These are phyloP conservation scores for Bicyclus anynana DNA, from an alignment of 1,140 invertebrate genomes.

Conservation along the genomic window DNA sequence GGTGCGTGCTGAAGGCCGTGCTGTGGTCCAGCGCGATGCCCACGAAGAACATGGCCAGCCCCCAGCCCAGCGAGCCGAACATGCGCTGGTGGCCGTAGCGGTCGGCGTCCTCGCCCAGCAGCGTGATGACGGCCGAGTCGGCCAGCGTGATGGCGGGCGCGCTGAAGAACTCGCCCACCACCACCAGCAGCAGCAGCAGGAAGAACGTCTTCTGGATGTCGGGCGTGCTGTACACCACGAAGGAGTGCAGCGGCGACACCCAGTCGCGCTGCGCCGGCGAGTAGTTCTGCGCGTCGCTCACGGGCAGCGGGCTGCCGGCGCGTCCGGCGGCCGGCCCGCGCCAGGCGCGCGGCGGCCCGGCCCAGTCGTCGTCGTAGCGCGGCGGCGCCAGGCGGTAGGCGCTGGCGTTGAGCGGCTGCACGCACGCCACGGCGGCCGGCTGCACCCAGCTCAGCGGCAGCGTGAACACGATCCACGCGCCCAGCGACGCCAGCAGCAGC, in stretches of 20 bases:
- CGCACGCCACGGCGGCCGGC: conserved; percentile 93
- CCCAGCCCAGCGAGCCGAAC: conserved; percentile 99
- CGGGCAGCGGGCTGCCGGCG: conserved; percentile 84
- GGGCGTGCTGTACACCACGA: conserved; percentile 90
- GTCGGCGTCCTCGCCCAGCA: conserved; percentile 94
- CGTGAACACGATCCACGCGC: conserved; percentile 98
- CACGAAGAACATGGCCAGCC: conserved; percentile 98
- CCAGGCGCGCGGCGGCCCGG: conserved; percentile 34
- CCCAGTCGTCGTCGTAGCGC: conserved; percentile 59
- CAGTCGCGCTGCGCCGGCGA: conserved; percentile 86
- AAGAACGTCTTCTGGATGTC: conserved; percentile 98
- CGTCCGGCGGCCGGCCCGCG: conserved; percentile 48
- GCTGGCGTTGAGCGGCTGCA: conserved; percentile 85
- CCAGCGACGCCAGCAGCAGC: conserved; percentile 92
- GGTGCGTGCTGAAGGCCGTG: conserved; percentile 91
- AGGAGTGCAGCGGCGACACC: conserved; percentile 95
- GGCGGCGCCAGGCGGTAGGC: conserved; percentile 77
- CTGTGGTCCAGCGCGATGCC: conserved; percentile 99
- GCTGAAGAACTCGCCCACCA: conserved; percentile 98
- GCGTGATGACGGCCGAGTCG: conserved; percentile 94
- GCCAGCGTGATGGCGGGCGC: conserved; percentile 98
- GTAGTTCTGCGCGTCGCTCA: conserved; percentile 90
- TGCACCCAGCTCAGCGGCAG: conserved; percentile 96
- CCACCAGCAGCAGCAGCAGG: conserved; percentile 91
- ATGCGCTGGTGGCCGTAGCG: conserved; percentile 98